Conservation (phyloP, 1,140 invertebrate species). For the Drosophila bocki region DNA sequence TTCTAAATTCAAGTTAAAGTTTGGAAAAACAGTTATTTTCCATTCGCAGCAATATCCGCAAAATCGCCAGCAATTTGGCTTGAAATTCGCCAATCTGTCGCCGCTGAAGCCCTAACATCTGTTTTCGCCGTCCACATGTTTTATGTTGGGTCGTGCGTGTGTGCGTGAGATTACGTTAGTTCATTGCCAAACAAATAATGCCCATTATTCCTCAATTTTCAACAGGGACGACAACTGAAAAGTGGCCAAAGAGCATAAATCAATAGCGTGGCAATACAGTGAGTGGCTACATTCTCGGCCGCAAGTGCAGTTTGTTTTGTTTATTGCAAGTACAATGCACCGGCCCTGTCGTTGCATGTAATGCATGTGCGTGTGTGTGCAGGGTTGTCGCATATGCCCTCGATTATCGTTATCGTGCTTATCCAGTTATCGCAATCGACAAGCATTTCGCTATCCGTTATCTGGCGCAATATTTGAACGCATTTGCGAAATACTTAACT, state of each 20-base stretch:
- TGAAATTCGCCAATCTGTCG: neutral
- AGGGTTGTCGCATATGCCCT: neutral
- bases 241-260: constrained; percentile 1
- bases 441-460: neutral
- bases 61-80: constrained; percentile 2
- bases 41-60: neutral
- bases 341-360: neutral
- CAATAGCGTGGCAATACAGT: constrained; percentile 2
- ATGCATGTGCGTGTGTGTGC: neutral
- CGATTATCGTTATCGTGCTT: constrained; percentile 2
- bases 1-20: neutral
- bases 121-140: constrained; percentile 19
- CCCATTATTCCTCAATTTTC: neutral
- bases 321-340: constrained; percentile 1
- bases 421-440: constrained; percentile 15
- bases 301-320: too few species aligned
- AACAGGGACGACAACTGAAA: constrained; percentile 10
- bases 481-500: neutral
- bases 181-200: constrained; percentile 16
- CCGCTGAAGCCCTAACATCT: constrained; percentile 5
- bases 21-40: neutral
- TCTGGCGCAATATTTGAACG: constrained; percentile 21
- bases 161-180: constrained; percentile 23
- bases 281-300: neutral
- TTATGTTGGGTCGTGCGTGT: constrained; percentile 12